A percentile compares a stretch with the other conserved stretches of the same genome.
phyloP scores from a whole-genome alignment of 2,113 vertebrate species.

The Channa argus region DNA sequence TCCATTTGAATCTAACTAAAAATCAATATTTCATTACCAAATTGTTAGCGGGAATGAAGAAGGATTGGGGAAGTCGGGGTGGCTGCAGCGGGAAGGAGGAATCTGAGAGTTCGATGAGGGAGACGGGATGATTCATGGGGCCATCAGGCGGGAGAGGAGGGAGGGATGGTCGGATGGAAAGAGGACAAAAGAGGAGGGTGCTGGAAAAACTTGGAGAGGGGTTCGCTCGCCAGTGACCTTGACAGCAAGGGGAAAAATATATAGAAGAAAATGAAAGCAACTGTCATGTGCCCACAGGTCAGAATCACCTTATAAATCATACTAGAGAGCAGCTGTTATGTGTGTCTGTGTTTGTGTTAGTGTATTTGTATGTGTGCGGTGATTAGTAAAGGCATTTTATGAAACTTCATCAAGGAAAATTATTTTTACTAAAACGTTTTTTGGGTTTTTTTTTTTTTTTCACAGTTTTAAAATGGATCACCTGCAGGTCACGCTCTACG shows the following conservation, averaged over 20 bases:
- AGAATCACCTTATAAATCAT: slow-evolving; percentile 91
- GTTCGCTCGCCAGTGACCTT: slow-evolving; percentile 92
- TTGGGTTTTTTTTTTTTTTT: too few species aligned
- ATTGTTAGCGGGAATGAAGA: slow-evolving; percentile 99
- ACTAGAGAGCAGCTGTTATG: slow-evolving; percentile 52
- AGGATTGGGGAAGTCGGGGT: slow-evolving; percentile 97
- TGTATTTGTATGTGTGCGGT: slow-evolving; percentile 13
- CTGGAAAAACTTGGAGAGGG: slow-evolving; percentile 86
- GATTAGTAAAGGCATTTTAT: slow-evolving; percentile 9
- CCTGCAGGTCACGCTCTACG: too few species aligned
- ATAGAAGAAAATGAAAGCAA: slow-evolving; percentile 92
- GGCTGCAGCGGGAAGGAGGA: slow-evolving; percentile 91
- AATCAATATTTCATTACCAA: slow-evolving; percentile 99
- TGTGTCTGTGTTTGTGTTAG: slow-evolving; percentile 8
- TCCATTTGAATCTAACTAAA: slow-evolving; percentile 99
- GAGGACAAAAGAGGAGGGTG: slow-evolving; percentile 87
- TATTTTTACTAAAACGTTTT: background rate
- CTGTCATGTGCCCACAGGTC: slow-evolving; percentile 91
- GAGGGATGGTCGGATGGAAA: slow-evolving; percentile 85
- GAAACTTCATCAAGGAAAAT: slow-evolving; percentile 5
- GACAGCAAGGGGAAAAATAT: slow-evolving; percentile 81
- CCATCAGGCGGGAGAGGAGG: slow-evolving; percentile 80
- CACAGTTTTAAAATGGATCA: too few species aligned
- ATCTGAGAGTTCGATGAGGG: slow-evolving; percentile 93
- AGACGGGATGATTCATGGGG: slow-evolving; percentile 99